Conservation (phyloP, 64 coral and sea anemone genomes). For the Montipora foliosa region DNA sequence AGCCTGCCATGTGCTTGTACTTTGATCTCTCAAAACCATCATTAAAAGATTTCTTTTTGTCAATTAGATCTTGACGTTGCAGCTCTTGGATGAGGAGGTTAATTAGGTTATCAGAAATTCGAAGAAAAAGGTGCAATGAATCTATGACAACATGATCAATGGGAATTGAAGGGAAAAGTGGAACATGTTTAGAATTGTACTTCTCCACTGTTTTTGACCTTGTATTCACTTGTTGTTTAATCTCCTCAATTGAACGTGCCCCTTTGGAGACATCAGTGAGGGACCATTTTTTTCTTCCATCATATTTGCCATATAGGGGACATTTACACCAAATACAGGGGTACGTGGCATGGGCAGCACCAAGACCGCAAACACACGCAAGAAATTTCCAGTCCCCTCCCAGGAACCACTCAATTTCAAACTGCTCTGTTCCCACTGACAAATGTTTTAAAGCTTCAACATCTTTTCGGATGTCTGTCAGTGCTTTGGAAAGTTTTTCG, state of each 20-base stretch:
- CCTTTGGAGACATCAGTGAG: not conserved
- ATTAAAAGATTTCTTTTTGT: no score
- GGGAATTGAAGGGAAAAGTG: not conserved
- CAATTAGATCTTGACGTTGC: no score
- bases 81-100: no score
- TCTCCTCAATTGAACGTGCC: no score
- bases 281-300: not conserved
- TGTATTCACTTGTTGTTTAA: not conserved
- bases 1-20: no score
- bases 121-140: not conserved
- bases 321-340: constrained; percentile 41
- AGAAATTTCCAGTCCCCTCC: constrained; percentile 11
- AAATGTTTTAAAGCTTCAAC: no score
- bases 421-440: not conserved
- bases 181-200: not conserved
- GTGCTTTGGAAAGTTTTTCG: not conserved
- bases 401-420: constrained; percentile 26
- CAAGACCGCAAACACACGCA: not conserved
- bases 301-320: not conserved
- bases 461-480: not conserved
- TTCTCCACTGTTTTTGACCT: not conserved
- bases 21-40: no score
- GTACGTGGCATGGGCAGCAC: not conserved
- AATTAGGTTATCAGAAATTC: constrained; percentile 22
- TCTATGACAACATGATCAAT: not conserved